These are phyloP conservation scores for Macrophya annulata DNA, from an alignment of 2,888 invertebrate genomes.

Conservation along the genomic window DNA sequence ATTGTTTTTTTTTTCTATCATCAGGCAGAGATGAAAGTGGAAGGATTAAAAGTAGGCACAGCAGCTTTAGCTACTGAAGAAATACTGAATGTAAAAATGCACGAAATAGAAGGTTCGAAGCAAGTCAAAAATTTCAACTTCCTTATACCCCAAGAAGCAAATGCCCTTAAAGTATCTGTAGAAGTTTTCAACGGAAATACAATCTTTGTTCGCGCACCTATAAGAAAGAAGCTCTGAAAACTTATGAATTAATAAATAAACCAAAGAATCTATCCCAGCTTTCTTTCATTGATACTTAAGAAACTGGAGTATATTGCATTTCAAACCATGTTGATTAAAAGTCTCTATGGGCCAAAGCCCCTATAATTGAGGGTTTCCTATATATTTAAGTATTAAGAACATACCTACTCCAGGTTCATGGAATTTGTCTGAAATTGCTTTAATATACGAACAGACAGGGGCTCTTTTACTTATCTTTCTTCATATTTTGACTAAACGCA, in stretches of 20 bases:
- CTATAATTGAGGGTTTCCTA: no score
- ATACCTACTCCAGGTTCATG: no score
- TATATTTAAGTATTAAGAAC: no score
- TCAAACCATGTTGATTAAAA: no score
- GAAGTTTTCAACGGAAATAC: conserved; percentile 64
- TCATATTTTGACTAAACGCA: background rate
- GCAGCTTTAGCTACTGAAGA: conserved; percentile 65
- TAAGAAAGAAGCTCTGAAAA: conserved; percentile 51
- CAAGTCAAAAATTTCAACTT: conserved; percentile 66
- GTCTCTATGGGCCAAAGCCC: no score
- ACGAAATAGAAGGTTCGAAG: conserved; percentile 60
- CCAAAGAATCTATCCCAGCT: conserved; percentile 30
- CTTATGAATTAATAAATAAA: conserved; percentile 42
- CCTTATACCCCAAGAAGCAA: conserved; percentile 65
- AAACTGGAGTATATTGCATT: no score
- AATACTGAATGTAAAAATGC: conserved; percentile 67
- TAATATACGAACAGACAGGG: no score
- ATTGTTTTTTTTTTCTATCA: background rate
- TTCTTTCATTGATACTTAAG: background rate
- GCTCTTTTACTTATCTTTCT: background rate
- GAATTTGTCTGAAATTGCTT: no score
- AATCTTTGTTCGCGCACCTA: conserved; percentile 66
- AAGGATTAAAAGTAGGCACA: conserved; percentile 67
- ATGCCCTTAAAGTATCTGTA: conserved; percentile 65
- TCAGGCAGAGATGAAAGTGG: conserved; percentile 67